Conservation (phyloP, 2,113 vertebrate genomes). For the Dolichallabes microphthalmus region DNA sequence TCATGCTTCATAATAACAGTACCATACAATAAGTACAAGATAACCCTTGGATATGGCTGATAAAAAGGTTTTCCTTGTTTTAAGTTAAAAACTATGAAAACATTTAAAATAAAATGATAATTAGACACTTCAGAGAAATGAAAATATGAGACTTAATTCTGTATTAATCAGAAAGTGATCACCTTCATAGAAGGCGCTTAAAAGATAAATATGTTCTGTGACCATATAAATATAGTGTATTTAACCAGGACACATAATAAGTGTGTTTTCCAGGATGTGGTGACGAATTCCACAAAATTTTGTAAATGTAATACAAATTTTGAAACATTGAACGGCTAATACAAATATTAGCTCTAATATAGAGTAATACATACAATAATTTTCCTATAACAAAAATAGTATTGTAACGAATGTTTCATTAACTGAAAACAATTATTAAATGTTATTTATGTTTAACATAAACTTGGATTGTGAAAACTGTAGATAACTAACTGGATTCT, state of each 20-base stretch:
- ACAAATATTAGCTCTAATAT: neutral
- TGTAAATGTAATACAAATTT: neutral
- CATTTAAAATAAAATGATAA: neutral
- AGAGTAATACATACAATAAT: neutral
- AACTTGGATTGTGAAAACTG: neutral
- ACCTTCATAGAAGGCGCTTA: neutral
- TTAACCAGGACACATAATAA: neutral
- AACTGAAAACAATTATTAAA: neutral
- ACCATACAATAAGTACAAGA: neutral
- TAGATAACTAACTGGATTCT: neutral
- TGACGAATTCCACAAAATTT: neutral
- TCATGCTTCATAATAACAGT: neutral
- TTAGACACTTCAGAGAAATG: neutral
- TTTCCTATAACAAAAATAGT: neutral
- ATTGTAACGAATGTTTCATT: neutral
- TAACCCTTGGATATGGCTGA: neutral
- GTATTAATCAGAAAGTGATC: constrained; percentile 16
- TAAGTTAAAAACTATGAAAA: neutral
- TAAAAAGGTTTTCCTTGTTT: neutral
- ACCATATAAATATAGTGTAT: neutral
- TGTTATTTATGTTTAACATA: neutral
- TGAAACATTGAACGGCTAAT: neutral
- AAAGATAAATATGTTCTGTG: neutral
- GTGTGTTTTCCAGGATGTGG: neutral
- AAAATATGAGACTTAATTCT: neutral